Percentiles rank a stretch among this genome's conserved stretches.
Conservation (phyloP, 2,797 vertebrate genomes). For the Odontamblyopus rebecca region DNA sequence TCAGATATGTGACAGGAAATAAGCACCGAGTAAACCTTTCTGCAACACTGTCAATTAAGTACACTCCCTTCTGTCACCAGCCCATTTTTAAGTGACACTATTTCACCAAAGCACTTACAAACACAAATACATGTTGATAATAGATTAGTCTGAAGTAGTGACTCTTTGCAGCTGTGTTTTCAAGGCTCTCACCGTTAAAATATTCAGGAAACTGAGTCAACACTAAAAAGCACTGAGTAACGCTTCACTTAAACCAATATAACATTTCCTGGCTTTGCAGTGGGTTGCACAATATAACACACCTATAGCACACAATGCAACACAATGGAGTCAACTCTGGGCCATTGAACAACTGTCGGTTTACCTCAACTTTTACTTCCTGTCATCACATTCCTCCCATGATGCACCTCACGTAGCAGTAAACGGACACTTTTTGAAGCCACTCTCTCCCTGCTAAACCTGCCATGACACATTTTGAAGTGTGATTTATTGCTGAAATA, state of each 20-base stretch:
- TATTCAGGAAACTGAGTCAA: slow-evolving; percentile 51
- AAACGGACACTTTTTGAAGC: slow-evolving; percentile 33
- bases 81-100: background rate
- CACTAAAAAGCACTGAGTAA: background rate
- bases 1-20: too few species aligned
- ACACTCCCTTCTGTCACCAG: background rate
- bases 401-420: slow-evolving; percentile 44
- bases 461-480: too few species aligned
- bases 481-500: too few species aligned
- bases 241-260: slow-evolving; percentile 4
- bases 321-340: slow-evolving; percentile 43
- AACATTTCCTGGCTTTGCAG: slow-evolving; percentile 17
- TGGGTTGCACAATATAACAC: slow-evolving; percentile 25
- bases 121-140: background rate
- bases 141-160: background rate
- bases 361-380: slow-evolving; percentile 43
- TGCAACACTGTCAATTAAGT: slow-evolving; percentile 14
- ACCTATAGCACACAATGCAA: slow-evolving; percentile 35
- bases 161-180: background rate
- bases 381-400: slow-evolving; percentile 69
- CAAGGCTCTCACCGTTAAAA: background rate
- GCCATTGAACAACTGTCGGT: slow-evolving; percentile 7
- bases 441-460: background rate
- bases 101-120: background rate
- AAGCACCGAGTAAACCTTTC: too few species aligned